Evolutionary conservation across 2,797 vertebrate genomes (phyloP).

Genomic region (Cynodonichthys magdalenae): DNA sequence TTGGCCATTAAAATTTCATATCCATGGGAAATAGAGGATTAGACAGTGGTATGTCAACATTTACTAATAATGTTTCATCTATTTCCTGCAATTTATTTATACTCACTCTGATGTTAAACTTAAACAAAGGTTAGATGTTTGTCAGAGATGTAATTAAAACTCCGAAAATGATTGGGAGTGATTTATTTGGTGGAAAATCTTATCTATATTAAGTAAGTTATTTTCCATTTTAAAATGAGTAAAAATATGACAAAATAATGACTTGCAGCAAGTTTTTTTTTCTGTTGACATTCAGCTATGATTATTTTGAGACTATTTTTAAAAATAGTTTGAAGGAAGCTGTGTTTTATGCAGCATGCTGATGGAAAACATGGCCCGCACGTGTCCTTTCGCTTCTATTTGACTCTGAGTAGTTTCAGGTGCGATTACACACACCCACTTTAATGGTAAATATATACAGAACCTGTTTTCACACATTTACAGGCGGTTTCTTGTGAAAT

Average conservation of each 20-base stretch:
- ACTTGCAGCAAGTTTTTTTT: conserved; percentile 11
- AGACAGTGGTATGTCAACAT: conserved; percentile 48
- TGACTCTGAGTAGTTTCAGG: conserved; percentile 28
- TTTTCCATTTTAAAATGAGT: conserved; percentile 18
- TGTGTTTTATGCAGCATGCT: background rate
- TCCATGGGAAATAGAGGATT: conserved; percentile 46
- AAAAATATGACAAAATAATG: conserved; percentile 21
- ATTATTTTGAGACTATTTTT: conserved; percentile 33
- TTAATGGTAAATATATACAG: background rate
- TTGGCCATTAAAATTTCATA: conserved; percentile 47
- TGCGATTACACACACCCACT: background rate
- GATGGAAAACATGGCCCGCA: conserved; percentile 17
- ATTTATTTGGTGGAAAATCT: conserved; percentile 1
- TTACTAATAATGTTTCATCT: conserved; percentile 40
- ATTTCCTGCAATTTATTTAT: conserved; percentile 59
- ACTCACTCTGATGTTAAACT: conserved; percentile 31
- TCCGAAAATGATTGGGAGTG: background rate
- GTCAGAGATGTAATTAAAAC: background rate
- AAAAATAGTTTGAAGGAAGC: conserved; percentile 23
- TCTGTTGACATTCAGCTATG: conserved; percentile 21
- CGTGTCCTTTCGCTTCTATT: conserved; percentile 24
- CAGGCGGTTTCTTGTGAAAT: conserved; percentile 13
- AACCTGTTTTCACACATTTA: conserved; percentile 10
- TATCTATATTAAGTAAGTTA: conserved; percentile 12
- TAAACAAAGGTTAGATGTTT: conserved; percentile 17